Evolutionary conservation across 1,140 invertebrate genomes (phyloP).

Genomic region (Meloidogyne hapla): DNA sequence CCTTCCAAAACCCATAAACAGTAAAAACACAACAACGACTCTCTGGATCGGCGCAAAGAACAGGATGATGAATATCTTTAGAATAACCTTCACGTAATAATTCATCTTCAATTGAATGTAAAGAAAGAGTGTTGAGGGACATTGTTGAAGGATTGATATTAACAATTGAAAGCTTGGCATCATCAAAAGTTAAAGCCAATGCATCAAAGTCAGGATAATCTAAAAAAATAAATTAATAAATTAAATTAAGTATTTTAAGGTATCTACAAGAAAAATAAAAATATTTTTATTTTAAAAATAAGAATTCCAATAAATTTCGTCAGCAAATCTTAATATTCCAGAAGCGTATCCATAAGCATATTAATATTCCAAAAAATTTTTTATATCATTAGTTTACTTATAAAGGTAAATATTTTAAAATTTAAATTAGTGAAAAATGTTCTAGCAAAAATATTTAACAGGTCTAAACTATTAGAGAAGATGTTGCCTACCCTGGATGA

Average conservation of each 20-base stretch:
- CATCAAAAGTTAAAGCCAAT: constrained; percentile 83
- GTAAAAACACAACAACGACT: constrained; percentile 92
- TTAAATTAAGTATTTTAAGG: no score
- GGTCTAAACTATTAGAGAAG: no score
- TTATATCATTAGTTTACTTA: no score
- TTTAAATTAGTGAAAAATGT: no score
- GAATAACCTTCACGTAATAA: constrained; percentile 76
- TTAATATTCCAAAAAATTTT: no score
- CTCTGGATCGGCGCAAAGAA: constrained; percentile 90
- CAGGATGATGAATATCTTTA: constrained; percentile 68
- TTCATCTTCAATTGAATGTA: constrained; percentile 98
- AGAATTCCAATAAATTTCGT: no score
- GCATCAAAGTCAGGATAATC: constrained; percentile 75
- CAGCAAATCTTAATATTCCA: no score
- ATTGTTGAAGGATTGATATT: constrained; percentile 90
- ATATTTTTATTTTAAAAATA: no score
- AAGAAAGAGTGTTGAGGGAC: constrained; percentile 85
- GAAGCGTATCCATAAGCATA: no score
- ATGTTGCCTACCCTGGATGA: background rate
- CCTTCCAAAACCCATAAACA: constrained; percentile 87
- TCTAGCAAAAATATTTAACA: background rate
- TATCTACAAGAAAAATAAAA: no score
- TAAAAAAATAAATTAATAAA: constrained; percentile 64
- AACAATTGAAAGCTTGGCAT: constrained; percentile 84
- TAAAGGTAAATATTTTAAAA: no score